Base-by-base conservation (phyloP, 2,113 vertebrate species). In the Nothoprocta pentlandii region DNA sequence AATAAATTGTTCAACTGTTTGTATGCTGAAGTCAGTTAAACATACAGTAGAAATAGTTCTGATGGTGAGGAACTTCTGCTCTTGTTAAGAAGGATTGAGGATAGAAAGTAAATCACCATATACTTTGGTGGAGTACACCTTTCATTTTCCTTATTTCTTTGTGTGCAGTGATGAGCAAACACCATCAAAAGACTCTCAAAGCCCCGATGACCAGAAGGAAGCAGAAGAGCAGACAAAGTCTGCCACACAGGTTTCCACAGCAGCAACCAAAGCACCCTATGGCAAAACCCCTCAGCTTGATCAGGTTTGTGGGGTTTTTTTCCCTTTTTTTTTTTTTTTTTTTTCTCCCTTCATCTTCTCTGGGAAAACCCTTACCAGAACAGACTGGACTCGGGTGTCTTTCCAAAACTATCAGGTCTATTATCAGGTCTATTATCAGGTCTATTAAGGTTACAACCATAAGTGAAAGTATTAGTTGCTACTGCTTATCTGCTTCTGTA, bases 151-250 rank as follows among this genome's bases (percentile, higher is more conserved):
- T 81, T 62, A 46, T 41, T 73, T 74, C 49, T 95, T 97, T 87
- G 71, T 79, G 20, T 54, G 32, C 20, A 98, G 98, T 80, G 98
- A 98, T 80, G 99, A 99, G 49, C 98, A 98, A 62, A 96, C 97
- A 71, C 97, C 97, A 66, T 80, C 98, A 81, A 98, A 98, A 95
- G 94, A 97, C 41, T 69, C 96, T 47, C 99, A 99, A 46, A 90
- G 92, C 70, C 87, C 96, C 75, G 99, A 98, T 78, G 95, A 92
- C 79, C 97, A 97, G 97, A 99, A 99, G 95, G 99, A 99, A 85
- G 51, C 92, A 47, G 98, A 99, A 83, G 99, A 99, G 42, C 96
- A 97, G 67, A 92, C 93, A 20, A 95, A 99, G 93, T 90, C 97
- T 22, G 95, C 98, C 84, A 95, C 96, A 34, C 98, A 98, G 93